Evolutionary conservation across 2,797 vertebrate genomes (phyloP).

Genomic region (Heterohyrax brucei): DNA sequence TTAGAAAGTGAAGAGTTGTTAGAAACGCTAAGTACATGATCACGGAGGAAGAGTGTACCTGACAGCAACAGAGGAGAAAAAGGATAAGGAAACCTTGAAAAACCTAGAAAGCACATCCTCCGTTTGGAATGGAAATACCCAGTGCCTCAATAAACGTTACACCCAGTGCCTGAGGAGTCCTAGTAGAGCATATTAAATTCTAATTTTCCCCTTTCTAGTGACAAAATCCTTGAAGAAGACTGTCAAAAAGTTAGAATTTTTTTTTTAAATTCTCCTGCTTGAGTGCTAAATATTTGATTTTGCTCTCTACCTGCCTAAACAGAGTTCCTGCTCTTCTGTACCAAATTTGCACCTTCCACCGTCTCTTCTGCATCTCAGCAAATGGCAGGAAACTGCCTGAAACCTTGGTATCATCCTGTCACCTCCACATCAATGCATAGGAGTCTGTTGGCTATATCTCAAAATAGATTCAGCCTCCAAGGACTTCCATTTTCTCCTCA

Average conservation of each 20-base stretch:
- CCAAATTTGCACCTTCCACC: background rate
- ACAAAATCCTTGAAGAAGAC: background rate
- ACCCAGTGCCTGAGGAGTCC: background rate
- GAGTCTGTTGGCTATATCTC: background rate
- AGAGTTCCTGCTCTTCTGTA: background rate
- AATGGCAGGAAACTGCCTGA: background rate
- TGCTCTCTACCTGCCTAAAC: background rate
- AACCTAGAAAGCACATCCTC: background rate
- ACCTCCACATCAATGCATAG: background rate
- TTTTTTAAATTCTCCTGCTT: background rate
- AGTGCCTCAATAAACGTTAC: background rate
- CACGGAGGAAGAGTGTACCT: background rate
- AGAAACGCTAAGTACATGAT: background rate
- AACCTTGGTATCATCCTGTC: fast-evolving
- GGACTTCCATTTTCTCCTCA: background rate
- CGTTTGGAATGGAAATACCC: background rate
- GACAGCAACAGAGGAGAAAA: background rate
- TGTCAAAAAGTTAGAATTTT: background rate
- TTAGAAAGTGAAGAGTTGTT: background rate
- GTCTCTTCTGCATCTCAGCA: background rate
- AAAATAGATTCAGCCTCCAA: background rate
- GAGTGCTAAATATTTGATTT: background rate
- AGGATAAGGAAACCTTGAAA: background rate
- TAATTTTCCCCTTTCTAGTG: background rate
- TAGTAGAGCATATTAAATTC: background rate